A percentile compares a stretch with the other conserved stretches of the same genome.
These are phyloP conservation scores for Acrocera orbiculus DNA, from an alignment of 2,888 invertebrate species.

Conservation along the genomic window DNA sequence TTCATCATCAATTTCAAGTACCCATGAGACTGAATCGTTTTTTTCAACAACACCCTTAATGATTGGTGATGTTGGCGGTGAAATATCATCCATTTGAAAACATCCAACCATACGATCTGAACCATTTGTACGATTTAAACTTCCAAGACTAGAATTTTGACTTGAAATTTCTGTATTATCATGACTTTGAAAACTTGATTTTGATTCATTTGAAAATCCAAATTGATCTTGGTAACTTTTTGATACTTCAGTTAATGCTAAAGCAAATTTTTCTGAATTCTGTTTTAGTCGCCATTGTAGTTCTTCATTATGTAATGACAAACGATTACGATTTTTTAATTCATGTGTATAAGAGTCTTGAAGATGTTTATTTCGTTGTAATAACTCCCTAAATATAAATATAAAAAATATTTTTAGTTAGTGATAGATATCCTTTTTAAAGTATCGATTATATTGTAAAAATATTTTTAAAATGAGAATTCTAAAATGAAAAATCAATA, in stretches of 20 bases:
- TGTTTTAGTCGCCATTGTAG: slow-evolving; percentile 72
- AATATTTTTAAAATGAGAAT: background rate
- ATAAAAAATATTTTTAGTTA: background rate
- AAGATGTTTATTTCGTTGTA: slow-evolving; percentile 53
- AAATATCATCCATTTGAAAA: slow-evolving; percentile 28
- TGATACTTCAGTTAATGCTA: slow-evolving; percentile 26
- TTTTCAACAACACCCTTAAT: slow-evolving; percentile 73
- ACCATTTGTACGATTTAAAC: slow-evolving; percentile 13
- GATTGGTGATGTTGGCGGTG: slow-evolving; percentile 50
- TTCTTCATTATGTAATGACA: slow-evolving; percentile 74
- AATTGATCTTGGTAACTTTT: slow-evolving; percentile 15
- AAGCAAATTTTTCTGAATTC: slow-evolving; percentile 49
- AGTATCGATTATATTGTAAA: background rate
- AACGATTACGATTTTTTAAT: slow-evolving; percentile 55
- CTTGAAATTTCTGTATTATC: slow-evolving; percentile 13
- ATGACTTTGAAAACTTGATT: slow-evolving; percentile 11
- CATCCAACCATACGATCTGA: slow-evolving; percentile 11
- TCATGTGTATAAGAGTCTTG: slow-evolving; percentile 58
- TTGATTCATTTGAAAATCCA: slow-evolving; percentile 8
- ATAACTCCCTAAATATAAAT: slow-evolving; percentile 36
- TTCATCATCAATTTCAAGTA: slow-evolving; percentile 58
- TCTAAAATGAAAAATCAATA: background rate
- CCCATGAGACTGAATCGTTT: slow-evolving; percentile 73
- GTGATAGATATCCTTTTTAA: background rate
- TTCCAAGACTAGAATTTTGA: slow-evolving; percentile 15